Evolutionary conservation across 1,140 invertebrate genomes (phyloP), one percentile per base, ranked within the genome.

Genomic region (Atta cephalotes): DNA sequence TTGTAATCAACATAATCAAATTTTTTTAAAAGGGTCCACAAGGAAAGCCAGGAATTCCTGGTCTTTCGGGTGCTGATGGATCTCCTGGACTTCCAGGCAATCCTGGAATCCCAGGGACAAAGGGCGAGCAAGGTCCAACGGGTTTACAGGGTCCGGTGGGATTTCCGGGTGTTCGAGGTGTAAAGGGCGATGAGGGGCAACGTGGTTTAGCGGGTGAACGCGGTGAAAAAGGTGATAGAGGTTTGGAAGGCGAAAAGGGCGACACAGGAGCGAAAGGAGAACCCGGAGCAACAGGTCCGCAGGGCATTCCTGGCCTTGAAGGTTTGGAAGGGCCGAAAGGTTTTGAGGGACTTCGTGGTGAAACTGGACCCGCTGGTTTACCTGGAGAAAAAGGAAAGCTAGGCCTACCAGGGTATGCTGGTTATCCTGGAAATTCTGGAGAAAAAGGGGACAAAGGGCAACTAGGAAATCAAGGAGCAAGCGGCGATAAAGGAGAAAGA

Each of bases 241-340:
- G 98, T 16, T 96, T 97, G 0, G 98, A 98, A 94, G 98, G 98
- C 65, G 97, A 97, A 87, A 96, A 96, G 93, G 98, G 98, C 16
- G 95, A 98, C 87, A 92, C 96, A 66, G 98, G 98, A 35, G 87
- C 93, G 2, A 98, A 98, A 95, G 98, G 98, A 66, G 97, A 98
- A 78, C 95, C 96, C 74, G 98, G 98, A 62, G 90, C 96, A 5
- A 88, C 94, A n/a, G 98, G 98, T 45, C 95, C 96, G 56, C 93
- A 95, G 58, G 98, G 98, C 60, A 95, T 96, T 16, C 94, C 96
- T 10, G 98, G 98, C 0, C 94, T 97, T 31, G 97, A 98, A 96
- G 98, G 98, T n/a, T 97, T 97, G 6, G 97, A 98, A 96, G 98
- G 98, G 65, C 96, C 97, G 79, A 98, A 98, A 96, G 97, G 97